phyloP scores from a whole-genome alignment of 2,113 vertebrate genomes.

The Leucopsar rothschildi region DNA sequence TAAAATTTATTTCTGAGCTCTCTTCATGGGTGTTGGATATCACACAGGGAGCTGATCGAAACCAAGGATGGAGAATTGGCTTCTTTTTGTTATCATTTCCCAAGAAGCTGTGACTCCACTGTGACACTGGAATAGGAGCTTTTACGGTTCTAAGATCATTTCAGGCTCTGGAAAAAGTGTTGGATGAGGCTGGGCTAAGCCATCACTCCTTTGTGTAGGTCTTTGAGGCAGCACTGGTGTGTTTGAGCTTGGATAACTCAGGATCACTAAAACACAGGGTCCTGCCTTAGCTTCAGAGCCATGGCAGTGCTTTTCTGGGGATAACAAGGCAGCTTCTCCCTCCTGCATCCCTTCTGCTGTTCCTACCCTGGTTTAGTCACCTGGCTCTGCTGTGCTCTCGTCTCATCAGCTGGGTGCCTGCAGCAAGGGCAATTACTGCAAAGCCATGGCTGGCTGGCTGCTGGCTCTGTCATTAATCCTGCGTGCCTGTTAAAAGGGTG shows the following conservation, averaged over 20 bases:
- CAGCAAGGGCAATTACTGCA: constrained; percentile 16
- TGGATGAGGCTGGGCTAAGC: not conserved
- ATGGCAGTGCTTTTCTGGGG: not conserved
- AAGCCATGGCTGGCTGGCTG: not conserved
- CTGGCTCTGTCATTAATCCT: constrained; percentile 8
- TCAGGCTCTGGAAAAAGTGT: not conserved
- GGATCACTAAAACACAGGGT: not conserved
- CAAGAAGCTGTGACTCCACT: not conserved
- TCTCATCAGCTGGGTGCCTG: not conserved
- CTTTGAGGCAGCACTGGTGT: not conserved
- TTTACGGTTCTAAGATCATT: not conserved
- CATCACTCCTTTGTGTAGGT: not conserved
- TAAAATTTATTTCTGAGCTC: not conserved
- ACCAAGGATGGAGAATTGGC: not conserved
- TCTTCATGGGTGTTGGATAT: not conserved
- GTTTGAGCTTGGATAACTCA: not conserved
- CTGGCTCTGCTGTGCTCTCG: not conserved
- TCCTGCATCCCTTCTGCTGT: not conserved
- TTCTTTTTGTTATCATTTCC: not conserved
- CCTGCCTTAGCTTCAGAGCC: not conserved
- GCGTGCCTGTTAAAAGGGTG: constrained; percentile 25
- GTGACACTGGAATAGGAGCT: not conserved
- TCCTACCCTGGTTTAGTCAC: not conserved
- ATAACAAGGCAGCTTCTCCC: not conserved
- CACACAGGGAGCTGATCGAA: not conserved